Evolutionary conservation across 2,797 vertebrate genomes (phyloP).

Genomic region (Pseudochaenichthys georgianus): DNA sequence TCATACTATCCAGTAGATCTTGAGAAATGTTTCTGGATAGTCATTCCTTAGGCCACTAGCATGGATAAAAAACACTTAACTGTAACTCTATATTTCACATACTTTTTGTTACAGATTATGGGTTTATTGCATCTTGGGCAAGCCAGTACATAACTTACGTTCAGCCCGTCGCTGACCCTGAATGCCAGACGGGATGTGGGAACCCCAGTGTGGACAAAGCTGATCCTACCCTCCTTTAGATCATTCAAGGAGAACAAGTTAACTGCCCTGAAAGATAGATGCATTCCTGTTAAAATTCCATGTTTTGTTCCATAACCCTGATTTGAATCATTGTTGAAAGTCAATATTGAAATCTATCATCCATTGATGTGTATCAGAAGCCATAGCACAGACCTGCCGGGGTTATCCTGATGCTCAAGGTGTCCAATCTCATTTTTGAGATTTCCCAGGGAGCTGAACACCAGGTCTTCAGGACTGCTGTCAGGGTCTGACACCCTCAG

Average conservation of each 20-base stretch:
- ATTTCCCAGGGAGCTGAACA: conserved; percentile 88
- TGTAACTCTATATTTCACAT: not conserved
- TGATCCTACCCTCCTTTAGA: conserved; percentile 87
- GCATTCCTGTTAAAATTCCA: conserved; percentile 2
- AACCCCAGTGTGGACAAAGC: conserved; percentile 87
- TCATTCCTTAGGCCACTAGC: not conserved
- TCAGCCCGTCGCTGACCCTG: conserved; percentile 90
- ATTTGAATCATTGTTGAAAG: not conserved
- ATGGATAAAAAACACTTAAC: not conserved
- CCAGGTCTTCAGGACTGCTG: conserved; percentile 82
- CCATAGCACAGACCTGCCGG: conserved; percentile 73
- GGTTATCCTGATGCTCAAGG: conserved; percentile 86
- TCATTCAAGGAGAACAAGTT: conserved; percentile 85
- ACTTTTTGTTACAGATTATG: not conserved
- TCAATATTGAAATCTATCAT: not conserved
- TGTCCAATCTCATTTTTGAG: conserved; percentile 86
- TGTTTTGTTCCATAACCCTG: not conserved
- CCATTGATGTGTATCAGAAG: not conserved
- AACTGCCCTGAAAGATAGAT: conserved; percentile 72
- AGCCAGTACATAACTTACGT: conserved; percentile 56
- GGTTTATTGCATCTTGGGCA: not conserved
- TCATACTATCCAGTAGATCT: not conserved
- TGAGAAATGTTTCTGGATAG: not conserved
- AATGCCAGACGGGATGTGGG: conserved; percentile 88
- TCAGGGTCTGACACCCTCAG: conserved; percentile 88